Evolutionary conservation across 2,888 invertebrate genomes (phyloP).

Genomic region (Chalcosyrphus nemorum): DNA sequence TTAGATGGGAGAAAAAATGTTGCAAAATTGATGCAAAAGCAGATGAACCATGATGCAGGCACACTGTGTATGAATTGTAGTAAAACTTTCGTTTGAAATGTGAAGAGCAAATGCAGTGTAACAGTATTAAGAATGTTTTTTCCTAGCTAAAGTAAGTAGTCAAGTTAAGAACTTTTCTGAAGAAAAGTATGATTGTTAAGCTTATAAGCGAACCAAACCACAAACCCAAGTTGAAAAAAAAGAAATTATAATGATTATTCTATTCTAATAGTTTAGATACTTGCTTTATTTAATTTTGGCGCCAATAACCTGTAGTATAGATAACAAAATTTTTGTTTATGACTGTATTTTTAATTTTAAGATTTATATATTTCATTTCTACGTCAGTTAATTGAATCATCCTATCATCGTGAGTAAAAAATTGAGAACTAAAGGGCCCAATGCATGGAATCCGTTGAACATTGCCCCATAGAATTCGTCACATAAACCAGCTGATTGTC

Average conservation of each 20-base stretch:
- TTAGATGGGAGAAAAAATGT: not conserved
- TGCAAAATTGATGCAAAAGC: not conserved
- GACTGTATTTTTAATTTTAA: not conserved
- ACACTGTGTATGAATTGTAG: too few species aligned
- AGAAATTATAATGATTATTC: not conserved
- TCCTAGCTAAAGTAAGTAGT: too few species aligned
- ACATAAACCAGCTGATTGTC: too few species aligned
- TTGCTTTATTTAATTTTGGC: conserved; percentile 35
- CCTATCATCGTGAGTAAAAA: not conserved
- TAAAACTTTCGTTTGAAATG: too few species aligned
- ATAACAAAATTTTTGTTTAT: conserved; percentile 48
- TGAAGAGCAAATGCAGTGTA: too few species aligned
- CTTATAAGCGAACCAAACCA: conserved; percentile 30
- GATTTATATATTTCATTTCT: not conserved
- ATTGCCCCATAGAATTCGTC: too few species aligned
- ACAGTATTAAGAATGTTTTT: not conserved
- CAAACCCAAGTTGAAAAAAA: conserved; percentile 20
- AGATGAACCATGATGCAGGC: not conserved
- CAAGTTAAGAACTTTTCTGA: conserved; percentile 4
- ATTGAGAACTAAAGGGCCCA: not conserved
- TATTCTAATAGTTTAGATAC: conserved; percentile 29
- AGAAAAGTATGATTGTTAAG: conserved; percentile 12
- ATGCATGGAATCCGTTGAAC: too few species aligned
- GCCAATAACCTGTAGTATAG: conserved; percentile 51
- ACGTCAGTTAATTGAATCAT: too few species aligned